Base-by-base conservation (phyloP, 2,797 vertebrate species). In the Spatula versicolor region DNA sequence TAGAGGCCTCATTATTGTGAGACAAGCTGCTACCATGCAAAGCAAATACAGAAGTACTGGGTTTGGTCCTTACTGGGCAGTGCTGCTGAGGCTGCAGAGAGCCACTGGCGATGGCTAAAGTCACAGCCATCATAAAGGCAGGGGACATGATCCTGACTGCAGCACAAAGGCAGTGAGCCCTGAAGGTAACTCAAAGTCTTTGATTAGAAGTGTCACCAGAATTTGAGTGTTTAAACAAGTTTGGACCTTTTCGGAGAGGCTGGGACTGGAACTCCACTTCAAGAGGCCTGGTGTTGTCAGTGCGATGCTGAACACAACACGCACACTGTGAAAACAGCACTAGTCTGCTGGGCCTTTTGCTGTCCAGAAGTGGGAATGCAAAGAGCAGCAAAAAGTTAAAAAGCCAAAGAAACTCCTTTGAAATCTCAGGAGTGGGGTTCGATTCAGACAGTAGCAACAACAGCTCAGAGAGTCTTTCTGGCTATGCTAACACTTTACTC, bases 381-480 rank as follows among this genome's bases (percentile, higher is more conserved):
- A 88, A 94, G 71, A 94, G 48, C 68, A 41, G 26, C 22, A 33
- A 31, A 45, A 95, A 84, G 78, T 82, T 94, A 52, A 93, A 95
- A 90, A 92, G 77, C 72, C 68, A n/a, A 74, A 90, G 74, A 71
- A 95, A 45, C 5, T 74, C 63, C 60, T 96, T 92, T 95, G 87
- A 96, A 86, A 80, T 85, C 60, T 82, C 75, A 75, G 72, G 86
- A 88, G 21, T 55, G 48, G 23, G 35, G 19, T 58, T 88, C 64
- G 72, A 64, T 67, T 90, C 91, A 82, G 69, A 67, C 48, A 13
- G 22, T 79, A 41, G 55, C 54, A 82, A 74, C 35, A 62, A 11
- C 82, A 84, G 31, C 60, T 91, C 77, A 33, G 71, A 84, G 59
- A 58, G 21, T 4, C 0, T 25, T 59, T 15, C 60, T 68, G 85